These are phyloP conservation scores for Dipodomys merriami DNA, from an alignment of 2,113 vertebrate genomes.

Conservation along the genomic window DNA sequence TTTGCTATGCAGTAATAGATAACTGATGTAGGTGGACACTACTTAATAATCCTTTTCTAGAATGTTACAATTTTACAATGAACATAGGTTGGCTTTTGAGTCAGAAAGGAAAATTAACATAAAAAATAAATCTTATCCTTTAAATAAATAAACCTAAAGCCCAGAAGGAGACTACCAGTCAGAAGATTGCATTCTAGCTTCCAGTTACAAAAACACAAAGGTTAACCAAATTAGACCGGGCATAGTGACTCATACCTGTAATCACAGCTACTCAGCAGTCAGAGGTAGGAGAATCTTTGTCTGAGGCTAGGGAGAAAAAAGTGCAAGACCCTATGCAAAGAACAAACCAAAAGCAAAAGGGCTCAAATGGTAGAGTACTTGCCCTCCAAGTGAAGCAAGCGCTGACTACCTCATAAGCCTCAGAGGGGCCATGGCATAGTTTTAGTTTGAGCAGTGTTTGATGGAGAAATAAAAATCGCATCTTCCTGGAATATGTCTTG, in stretches of 20 bases:
- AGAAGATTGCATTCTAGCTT: background rate
- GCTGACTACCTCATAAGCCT: background rate
- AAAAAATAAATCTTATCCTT: background rate
- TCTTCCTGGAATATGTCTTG: background rate
- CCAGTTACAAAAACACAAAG: background rate
- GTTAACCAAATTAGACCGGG: background rate
- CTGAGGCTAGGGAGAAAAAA: no score
- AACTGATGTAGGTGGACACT: background rate
- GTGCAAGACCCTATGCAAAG: no score
- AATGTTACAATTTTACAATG: background rate
- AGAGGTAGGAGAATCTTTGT: no score
- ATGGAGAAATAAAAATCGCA: no score
- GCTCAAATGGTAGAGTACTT: no score
- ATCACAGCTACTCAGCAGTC: no score
- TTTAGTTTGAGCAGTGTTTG: background rate
- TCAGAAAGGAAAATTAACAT: background rate
- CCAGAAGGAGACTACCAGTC: background rate
- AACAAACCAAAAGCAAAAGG: no score
- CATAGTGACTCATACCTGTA: no score
- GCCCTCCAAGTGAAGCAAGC: background rate
- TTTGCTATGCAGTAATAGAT: background rate
- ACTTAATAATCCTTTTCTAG: background rate
- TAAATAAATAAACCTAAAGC: background rate
- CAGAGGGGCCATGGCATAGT: background rate
- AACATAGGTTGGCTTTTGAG: background rate